phyloP scores from a whole-genome alignment of 2,888 invertebrate species.

The Zhuqinia jingwanae region DNA sequence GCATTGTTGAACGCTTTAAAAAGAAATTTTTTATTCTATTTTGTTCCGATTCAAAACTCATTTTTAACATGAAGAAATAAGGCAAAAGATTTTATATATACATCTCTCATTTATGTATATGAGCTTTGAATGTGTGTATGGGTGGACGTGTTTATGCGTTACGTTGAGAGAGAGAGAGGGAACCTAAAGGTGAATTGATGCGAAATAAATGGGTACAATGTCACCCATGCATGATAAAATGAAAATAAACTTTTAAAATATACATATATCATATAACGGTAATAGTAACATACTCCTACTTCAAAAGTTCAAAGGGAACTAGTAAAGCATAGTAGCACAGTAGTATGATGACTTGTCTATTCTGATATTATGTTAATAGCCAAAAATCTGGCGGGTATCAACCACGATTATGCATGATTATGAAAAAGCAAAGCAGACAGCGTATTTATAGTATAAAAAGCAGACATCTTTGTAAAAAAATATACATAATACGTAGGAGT shows the following conservation, averaged over 20 bases:
- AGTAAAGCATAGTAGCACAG: too few relatives aligned
- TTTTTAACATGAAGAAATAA: too few relatives aligned
- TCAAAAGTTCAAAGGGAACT: slow-evolving; percentile 12
- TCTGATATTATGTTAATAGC: neutral
- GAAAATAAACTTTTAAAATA: too few relatives aligned
- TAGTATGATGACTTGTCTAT: slow-evolving; percentile 2
- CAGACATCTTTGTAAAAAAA: too few relatives aligned
- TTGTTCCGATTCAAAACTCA: too few relatives aligned
- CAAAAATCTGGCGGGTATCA: neutral
- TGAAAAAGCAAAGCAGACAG: neutral
- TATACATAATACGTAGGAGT: too few relatives aligned
- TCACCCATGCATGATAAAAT: too few relatives aligned
- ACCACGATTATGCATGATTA: neutral
- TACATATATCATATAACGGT: too few relatives aligned
- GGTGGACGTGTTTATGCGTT: neutral
- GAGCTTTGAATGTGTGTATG: neutral
- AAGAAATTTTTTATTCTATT: too few relatives aligned
- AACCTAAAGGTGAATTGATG: slow-evolving; percentile 3
- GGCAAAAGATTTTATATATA: too few relatives aligned
- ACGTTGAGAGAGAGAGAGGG: neutral
- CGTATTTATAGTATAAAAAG: too few relatives aligned
- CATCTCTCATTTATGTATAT: too few relatives aligned
- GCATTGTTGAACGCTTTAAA: neutral
- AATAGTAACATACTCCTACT: neutral
- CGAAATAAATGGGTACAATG: neutral